Percentiles rank a stretch among this genome's conserved stretches.
These are phyloP conservation scores for Falco rusticolus DNA, from an alignment of 2,797 vertebrate species.

Conservation along the genomic window DNA sequence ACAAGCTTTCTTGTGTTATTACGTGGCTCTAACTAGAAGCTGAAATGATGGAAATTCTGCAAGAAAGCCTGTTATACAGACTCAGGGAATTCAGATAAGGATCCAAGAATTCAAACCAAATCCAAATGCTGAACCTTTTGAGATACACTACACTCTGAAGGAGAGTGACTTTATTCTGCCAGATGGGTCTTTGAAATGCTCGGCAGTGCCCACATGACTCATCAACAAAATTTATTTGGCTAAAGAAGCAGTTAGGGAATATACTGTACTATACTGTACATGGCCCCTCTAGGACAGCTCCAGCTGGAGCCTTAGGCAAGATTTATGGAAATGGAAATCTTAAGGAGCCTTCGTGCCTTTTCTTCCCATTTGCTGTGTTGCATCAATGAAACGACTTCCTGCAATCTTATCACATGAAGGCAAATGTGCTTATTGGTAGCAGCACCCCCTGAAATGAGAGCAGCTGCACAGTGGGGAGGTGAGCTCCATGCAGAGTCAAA, in stretches of 20 bases:
- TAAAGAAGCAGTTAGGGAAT: slow-evolving; percentile 48
- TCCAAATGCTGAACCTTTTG: slow-evolving; percentile 59
- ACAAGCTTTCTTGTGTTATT: slow-evolving; percentile 18
- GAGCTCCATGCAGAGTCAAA: not conserved
- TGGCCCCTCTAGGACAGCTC: slow-evolving; percentile 46
- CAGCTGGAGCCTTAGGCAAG: slow-evolving; percentile 64
- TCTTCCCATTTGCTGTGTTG: not conserved
- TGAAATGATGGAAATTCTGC: slow-evolving; percentile 5
- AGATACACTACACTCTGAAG: slow-evolving; percentile 41
- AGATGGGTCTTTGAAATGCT: slow-evolving; percentile 64
- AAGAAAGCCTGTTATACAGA: slow-evolving; percentile 24
- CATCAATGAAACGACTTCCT: not conserved
- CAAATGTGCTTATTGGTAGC: not conserved
- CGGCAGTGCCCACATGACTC: slow-evolving; percentile 47
- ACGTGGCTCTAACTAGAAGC: slow-evolving; percentile 21
- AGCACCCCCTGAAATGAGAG: not conserved
- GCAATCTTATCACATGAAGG: slow-evolving; percentile 3
- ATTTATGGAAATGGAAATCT: slow-evolving; percentile 65
- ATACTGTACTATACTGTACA: slow-evolving; percentile 57
- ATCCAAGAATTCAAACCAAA: slow-evolving; percentile 62
- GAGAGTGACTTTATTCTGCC: slow-evolving; percentile 51
- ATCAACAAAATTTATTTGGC: slow-evolving; percentile 65
- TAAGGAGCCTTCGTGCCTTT: not conserved
- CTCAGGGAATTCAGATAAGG: slow-evolving; percentile 40
- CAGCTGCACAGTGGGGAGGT: not conserved